phyloP scores from a whole-genome alignment of 2,113 vertebrate genomes.

The Chaetodon auriga region DNA sequence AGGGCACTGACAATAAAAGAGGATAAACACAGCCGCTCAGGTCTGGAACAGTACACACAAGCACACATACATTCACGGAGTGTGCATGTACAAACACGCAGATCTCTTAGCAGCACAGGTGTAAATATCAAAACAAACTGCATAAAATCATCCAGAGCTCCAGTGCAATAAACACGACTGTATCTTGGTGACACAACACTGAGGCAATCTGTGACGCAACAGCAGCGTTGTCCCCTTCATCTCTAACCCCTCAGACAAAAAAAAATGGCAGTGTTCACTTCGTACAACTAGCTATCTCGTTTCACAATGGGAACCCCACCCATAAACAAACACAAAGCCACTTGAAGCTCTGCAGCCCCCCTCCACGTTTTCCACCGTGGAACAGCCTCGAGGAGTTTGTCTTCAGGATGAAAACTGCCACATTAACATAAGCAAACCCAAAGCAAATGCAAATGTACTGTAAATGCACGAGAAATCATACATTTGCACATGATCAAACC shows the following conservation, averaged over 20 bases:
- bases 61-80: not conserved
- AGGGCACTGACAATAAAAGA: not conserved
- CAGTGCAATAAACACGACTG: not conserved
- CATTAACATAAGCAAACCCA: not conserved
- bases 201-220: not conserved
- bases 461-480: not conserved
- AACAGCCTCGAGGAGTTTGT: not conserved
- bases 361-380: conserved; percentile 1
- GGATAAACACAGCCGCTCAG: conserved; percentile 13
- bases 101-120: not conserved
- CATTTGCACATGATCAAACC: not conserved
- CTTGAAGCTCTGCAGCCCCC: not conserved
- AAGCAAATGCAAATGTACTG: not conserved
- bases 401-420: not conserved
- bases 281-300: not conserved
- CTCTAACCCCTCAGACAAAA: not conserved
- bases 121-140: not conserved
- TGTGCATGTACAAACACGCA: not conserved
- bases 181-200: not conserved
- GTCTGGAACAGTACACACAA: conserved; percentile 15
- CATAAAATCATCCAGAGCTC: not conserved
- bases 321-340: conserved; percentile 5
- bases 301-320: conserved; percentile 31
- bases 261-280: not conserved
- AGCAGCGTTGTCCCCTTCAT: not conserved